Percentiles rank a stretch among this genome's conserved stretches.
Conservation (phyloP, 2,797 vertebrate genomes). For the Galagoides demidoff region DNA sequence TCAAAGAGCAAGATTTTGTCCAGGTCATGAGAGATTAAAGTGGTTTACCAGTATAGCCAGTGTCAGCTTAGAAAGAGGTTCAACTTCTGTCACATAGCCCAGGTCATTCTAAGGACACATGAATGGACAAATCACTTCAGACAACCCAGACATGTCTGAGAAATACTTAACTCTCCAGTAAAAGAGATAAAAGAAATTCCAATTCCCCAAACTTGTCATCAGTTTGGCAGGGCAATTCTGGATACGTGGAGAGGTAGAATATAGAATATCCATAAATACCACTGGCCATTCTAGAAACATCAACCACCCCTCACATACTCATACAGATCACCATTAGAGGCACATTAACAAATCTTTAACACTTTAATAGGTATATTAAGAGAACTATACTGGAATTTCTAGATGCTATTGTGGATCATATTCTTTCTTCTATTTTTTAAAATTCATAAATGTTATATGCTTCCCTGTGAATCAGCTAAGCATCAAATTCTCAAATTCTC, state of each 20-base stretch:
- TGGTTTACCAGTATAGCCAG: neutral
- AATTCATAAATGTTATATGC: neutral
- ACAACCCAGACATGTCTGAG: neutral
- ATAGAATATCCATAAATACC: neutral
- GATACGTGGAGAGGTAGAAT: neutral
- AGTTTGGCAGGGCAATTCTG: neutral
- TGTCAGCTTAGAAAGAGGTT: neutral
- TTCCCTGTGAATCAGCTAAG: neutral
- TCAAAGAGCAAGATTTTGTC: neutral
- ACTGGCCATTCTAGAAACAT: neutral
- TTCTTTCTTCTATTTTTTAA: neutral
- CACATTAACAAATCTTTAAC: neutral
- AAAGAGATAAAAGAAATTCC: neutral
- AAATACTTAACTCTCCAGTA: neutral
- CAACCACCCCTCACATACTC: neutral
- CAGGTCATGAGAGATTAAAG: neutral
- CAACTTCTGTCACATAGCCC: neutral
- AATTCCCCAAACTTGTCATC: neutral
- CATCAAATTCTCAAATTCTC: conserved; percentile 3
- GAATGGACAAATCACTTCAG: neutral
- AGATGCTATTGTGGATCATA: neutral
- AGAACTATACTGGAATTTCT: neutral
- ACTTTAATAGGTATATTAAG: neutral
- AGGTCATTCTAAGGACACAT: neutral
- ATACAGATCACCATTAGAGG: neutral